These are phyloP conservation scores for Myotis planiceps DNA, from an alignment of 2,797 vertebrate genomes.

Conservation along the genomic window DNA sequence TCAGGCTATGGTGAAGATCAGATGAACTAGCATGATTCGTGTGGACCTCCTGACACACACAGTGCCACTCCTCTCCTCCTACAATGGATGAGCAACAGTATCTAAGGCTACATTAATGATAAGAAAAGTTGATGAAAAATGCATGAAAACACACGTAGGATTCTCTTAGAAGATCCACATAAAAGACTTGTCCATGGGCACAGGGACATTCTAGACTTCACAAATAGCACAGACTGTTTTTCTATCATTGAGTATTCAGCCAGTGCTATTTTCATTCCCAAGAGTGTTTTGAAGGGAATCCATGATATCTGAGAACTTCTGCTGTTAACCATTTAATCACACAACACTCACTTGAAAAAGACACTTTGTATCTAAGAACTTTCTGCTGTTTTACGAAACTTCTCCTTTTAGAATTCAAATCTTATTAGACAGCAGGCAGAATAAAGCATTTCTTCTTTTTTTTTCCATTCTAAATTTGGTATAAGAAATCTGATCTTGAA, in stretches of 20 bases:
- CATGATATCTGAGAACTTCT: neutral
- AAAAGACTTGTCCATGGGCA: neutral
- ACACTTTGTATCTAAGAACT: neutral
- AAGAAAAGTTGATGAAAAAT: neutral
- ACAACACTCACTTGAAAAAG: neutral
- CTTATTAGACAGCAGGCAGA: neutral
- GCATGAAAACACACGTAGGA: neutral
- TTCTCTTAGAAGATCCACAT: neutral
- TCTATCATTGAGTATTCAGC: neutral
- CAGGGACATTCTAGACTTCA: constrained; percentile 13
- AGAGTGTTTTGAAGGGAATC: constrained; percentile 12
- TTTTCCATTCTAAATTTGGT: neutral
- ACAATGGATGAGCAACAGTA: neutral
- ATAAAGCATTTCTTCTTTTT: neutral
- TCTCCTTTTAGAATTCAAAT: constrained; percentile 32
- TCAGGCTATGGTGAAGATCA: neutral
- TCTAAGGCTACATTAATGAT: neutral
- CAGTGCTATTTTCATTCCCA: neutral
- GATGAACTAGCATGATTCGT: neutral
- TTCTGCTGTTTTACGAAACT: neutral
- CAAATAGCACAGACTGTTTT: constrained; percentile 7
- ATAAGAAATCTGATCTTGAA: neutral
- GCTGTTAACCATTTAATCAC: constrained; percentile 27
- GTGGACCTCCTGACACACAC: neutral
- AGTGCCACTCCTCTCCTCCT: neutral